A percentile compares a stretch with the other conserved stretches of the same genome.
phyloP scores from a whole-genome alignment of 2,797 vertebrate species.

The Poeciliopsis presidionis region DNA sequence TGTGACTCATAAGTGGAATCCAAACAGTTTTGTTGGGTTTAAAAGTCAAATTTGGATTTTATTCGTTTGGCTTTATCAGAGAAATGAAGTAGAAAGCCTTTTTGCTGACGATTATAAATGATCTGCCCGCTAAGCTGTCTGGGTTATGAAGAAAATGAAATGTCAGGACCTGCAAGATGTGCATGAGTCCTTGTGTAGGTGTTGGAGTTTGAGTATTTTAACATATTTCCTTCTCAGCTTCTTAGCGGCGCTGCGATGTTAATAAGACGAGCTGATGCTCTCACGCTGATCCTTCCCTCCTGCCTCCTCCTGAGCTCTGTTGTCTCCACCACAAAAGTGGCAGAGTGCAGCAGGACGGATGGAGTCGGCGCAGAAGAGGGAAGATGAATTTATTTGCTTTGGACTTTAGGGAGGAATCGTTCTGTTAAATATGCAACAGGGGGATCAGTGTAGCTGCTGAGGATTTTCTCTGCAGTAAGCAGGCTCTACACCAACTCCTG shows the following conservation, averaged over 20 bases:
- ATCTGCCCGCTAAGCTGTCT: neutral
- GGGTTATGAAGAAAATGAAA: neutral
- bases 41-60: neutral
- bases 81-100: neutral
- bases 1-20: neutral
- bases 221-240: constrained; percentile 24
- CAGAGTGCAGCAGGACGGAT: constrained; percentile 30
- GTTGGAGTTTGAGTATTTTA: constrained; percentile 20
- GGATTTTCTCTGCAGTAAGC: constrained; percentile 28
- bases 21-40: neutral
- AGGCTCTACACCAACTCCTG: constrained; percentile 31
- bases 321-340: constrained; percentile 43
- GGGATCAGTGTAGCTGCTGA: constrained; percentile 20
- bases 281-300: constrained; percentile 54
- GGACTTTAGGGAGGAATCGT: constrained; percentile 39
- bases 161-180: neutral
- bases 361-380: constrained; percentile 31
- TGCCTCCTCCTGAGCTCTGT: constrained; percentile 48
- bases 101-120: neutral
- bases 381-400: constrained; percentile 48
- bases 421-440: constrained; percentile 50
- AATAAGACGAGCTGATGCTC: constrained; percentile 53
- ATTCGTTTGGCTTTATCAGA: neutral
- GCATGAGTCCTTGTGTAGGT: neutral
- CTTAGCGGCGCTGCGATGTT: constrained; percentile 26